Evolutionary conservation across 2,113 vertebrate genomes (phyloP).

Genomic region (Rallus limicola): DNA sequence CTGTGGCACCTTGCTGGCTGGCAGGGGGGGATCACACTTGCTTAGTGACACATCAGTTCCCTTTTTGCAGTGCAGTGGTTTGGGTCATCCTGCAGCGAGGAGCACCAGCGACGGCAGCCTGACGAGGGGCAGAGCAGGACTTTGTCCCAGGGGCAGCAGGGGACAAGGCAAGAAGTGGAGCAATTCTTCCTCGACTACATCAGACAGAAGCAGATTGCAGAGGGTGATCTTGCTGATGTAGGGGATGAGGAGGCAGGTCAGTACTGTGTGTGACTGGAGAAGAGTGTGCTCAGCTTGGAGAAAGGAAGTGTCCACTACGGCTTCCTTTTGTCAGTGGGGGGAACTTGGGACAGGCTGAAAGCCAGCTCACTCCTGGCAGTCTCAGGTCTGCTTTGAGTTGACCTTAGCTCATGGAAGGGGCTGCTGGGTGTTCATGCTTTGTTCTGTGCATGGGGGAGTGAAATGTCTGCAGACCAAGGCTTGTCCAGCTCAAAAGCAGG

Average conservation of each 20-base stretch:
- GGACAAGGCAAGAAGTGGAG: constrained; percentile 62
- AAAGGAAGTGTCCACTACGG: background rate
- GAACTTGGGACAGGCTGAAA: background rate
- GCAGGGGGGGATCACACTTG: accelerated
- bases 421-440: background rate
- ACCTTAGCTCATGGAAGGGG: background rate
- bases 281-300: background rate
- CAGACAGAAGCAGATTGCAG: constrained; percentile 84
- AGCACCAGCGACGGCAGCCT: background rate
- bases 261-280: background rate
- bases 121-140: background rate
- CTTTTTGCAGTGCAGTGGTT: constrained; percentile 82
- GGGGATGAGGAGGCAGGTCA: constrained; percentile 70
- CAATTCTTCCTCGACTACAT: constrained; percentile 83
- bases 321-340: background rate
- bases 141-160: background rate
- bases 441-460: background rate
- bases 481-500: background rate
- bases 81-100: background rate
- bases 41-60: background rate
- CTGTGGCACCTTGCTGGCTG: background rate
- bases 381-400: constrained; percentile 27
- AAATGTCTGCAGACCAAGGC: background rate
- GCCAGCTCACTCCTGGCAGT: background rate
- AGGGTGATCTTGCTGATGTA: constrained; percentile 77